A percentile compares a stretch with the other conserved stretches of the same genome.
These are phyloP conservation scores for Apus apus DNA, from an alignment of 2,113 vertebrate species.

Conservation along the genomic window DNA sequence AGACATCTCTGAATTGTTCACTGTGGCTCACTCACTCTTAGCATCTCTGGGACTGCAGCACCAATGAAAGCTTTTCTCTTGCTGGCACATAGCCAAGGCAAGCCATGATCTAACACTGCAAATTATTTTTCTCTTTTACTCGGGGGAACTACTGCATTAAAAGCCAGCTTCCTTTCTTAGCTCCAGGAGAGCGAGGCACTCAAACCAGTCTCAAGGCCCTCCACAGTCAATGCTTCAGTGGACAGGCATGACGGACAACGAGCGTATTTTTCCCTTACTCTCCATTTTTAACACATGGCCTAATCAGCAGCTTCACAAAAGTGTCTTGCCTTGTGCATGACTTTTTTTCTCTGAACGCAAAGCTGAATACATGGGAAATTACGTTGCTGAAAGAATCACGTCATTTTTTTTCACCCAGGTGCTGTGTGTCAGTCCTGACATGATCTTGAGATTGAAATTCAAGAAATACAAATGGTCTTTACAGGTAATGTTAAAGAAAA, in stretches of 20 bases:
- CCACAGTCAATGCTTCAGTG: neutral
- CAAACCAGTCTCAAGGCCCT: neutral
- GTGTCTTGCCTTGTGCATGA: neutral
- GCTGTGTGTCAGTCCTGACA: neutral
- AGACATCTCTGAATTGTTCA: constrained; percentile 4
- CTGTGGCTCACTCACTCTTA: neutral
- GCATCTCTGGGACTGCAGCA: neutral
- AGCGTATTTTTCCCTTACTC: neutral
- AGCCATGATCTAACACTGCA: constrained; percentile 67
- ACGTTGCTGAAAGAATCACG: neutral
- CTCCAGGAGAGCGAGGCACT: neutral
- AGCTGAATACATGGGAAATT: neutral
- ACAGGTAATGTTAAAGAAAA: neutral
- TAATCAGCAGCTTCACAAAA: constrained; percentile 49
- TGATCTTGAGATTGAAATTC: neutral
- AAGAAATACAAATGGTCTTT: neutral
- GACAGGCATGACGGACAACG: neutral
- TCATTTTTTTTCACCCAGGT: neutral
- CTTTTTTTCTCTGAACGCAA: constrained; percentile 31
- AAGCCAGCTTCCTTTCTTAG: constrained; percentile 21
- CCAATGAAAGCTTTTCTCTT: constrained; percentile 34
- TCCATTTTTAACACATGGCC: constrained; percentile 21
- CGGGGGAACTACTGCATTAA: constrained; percentile 23
- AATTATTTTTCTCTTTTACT: constrained; percentile 69
- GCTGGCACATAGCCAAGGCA: constrained; percentile 61